Conservation (phyloP, 1,140 invertebrate species). For the Lepidurus packardi region DNA sequence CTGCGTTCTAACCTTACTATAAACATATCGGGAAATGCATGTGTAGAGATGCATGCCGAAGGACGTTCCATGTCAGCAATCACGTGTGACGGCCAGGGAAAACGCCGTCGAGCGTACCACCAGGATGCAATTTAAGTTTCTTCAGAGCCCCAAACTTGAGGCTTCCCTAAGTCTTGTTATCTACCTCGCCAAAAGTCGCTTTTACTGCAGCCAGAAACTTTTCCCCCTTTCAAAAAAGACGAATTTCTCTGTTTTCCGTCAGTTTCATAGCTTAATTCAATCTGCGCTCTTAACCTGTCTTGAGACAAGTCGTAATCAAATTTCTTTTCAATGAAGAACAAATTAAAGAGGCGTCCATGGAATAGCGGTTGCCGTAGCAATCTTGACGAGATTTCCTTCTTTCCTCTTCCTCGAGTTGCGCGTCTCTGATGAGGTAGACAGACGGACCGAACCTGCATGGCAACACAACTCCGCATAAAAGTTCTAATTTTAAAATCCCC, state of each 20-base stretch:
- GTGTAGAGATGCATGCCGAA: slow-evolving; percentile 12
- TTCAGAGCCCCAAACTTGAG: not conserved
- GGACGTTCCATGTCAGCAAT: slow-evolving; percentile 9
- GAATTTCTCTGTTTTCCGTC: not conserved
- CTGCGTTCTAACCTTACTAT: not conserved
- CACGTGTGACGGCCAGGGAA: slow-evolving; percentile 13
- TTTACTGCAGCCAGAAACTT: not conserved
- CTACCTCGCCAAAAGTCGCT: not conserved
- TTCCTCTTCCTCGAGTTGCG: not conserved
- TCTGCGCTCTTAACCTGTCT: not conserved
- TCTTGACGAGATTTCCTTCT: not conserved
- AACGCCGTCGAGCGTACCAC: not conserved
- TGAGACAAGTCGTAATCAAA: not conserved
- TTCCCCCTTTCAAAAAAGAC: not conserved
- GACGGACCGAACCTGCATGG: slow-evolving; percentile 12
- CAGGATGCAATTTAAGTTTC: slow-evolving; percentile 8
- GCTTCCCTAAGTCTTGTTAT: not conserved
- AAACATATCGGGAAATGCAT: slow-evolving; percentile 2
- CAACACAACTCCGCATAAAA: not conserved
- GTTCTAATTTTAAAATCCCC: slow-evolving; percentile 5
- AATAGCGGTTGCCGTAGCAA: not conserved
- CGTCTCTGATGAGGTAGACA: not conserved
- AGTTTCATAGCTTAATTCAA: not conserved
- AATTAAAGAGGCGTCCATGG: not conserved
- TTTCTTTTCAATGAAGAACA: not conserved